Evolutionary conservation across 2,797 vertebrate genomes (phyloP).

Genomic region (Loris lydekkerianus): DNA sequence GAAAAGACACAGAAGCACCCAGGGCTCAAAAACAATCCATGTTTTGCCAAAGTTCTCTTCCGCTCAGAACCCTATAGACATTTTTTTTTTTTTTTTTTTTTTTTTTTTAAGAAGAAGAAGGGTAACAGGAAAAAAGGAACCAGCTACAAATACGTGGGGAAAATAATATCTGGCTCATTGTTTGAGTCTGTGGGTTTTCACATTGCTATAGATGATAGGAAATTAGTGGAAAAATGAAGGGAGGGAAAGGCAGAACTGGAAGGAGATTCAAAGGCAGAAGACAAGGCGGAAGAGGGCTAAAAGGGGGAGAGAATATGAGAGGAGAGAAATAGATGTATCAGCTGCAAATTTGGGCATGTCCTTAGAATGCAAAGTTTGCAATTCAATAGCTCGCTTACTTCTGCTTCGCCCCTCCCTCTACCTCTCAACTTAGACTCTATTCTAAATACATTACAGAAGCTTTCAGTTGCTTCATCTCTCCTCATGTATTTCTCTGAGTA

Average conservation of each 20-base stretch:
- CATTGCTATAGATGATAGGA: not conserved
- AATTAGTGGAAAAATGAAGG: not conserved
- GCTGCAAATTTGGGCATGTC: not conserved
- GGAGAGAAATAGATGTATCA: not conserved
- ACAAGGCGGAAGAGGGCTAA: not conserved
- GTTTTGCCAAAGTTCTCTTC: not conserved
- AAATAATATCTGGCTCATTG: not conserved
- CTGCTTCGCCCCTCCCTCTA: too few species aligned
- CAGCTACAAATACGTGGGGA: too few species aligned
- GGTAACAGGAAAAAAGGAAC: too few species aligned
- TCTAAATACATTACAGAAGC: not conserved
- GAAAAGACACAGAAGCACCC: not conserved
- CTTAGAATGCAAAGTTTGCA: not conserved
- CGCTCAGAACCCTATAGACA: not conserved
- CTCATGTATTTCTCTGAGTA: constrained; percentile 47
- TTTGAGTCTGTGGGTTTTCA: not conserved
- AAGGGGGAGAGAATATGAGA: too few species aligned
- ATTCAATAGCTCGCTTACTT: not conserved
- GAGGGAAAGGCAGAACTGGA: not conserved
- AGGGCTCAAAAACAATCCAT: not conserved
- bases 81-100: not conserved
- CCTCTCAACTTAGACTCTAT: not conserved
- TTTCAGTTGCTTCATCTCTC: not conserved
- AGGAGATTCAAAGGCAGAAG: not conserved
- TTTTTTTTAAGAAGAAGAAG: not conserved